A percentile compares a stretch with the other conserved stretches of the same genome.
Conservation (phyloP, 2,888 invertebrate genomes). For the Pyrgus malvae region DNA sequence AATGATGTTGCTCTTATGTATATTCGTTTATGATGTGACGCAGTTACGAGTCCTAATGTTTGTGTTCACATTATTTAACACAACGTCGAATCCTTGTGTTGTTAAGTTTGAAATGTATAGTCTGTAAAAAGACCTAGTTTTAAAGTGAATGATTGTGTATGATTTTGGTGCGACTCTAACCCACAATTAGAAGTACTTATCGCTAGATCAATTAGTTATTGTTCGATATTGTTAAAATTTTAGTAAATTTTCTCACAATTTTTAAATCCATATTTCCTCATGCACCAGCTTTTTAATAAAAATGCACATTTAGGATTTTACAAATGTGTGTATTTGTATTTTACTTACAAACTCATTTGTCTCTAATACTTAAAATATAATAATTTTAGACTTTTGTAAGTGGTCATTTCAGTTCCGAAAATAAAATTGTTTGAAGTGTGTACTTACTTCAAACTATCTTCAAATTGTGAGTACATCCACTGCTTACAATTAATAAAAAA, state of each 20-base stretch:
- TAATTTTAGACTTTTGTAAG: background rate
- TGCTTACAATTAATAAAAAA: background rate
- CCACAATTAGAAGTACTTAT: conserved; percentile 2
- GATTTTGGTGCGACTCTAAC: conserved; percentile 13
- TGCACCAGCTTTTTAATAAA: conserved; percentile 36
- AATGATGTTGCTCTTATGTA: background rate
- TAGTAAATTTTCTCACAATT: conserved; percentile 27
- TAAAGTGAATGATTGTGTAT: conserved; percentile 17
- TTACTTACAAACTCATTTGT: conserved; percentile 15
- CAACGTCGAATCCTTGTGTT: conserved; percentile 33
- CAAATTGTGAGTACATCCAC: too few relatives aligned
- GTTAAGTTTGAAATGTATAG: conserved; percentile 37
- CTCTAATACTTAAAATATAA: background rate
- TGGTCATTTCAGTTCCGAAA: conserved; percentile 16
- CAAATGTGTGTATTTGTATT: conserved; percentile 26
- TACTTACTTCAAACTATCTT: background rate
- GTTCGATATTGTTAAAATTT: conserved; percentile 31
- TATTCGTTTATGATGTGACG: conserved; percentile 7
- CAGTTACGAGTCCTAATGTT: conserved; percentile 9
- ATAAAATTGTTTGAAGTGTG: background rate
- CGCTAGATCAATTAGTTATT: conserved; percentile 32
- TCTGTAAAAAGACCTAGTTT: conserved; percentile 32
- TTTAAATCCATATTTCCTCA: conserved; percentile 27
- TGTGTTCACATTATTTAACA: conserved; percentile 25
- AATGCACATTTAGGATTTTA: conserved; percentile 16